Conservation (phyloP, 2,113 vertebrate genomes). For the Atrichornis clamosus region DNA sequence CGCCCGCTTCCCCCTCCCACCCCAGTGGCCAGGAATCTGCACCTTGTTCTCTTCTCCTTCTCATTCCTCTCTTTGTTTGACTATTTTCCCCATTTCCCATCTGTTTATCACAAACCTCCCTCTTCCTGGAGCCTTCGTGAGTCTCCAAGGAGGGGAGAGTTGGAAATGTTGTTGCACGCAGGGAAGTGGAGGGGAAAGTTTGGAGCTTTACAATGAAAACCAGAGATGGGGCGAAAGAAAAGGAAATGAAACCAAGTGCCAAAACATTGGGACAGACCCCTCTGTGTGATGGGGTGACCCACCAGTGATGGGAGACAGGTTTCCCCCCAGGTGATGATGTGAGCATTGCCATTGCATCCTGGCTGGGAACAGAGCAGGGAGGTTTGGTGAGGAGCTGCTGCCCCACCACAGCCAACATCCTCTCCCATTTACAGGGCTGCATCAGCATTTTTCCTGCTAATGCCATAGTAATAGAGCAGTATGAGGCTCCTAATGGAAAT, state of each 20-base stretch:
- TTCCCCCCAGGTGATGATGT: fast-evolving
- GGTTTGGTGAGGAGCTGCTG: not conserved
- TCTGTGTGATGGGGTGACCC: not conserved
- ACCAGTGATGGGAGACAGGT: not conserved
- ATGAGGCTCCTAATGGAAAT: conserved; percentile 33
- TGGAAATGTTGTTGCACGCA: conserved; percentile 44
- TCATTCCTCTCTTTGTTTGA: conserved; percentile 66
- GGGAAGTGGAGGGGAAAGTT: conserved; percentile 47
- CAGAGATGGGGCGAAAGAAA: not conserved
- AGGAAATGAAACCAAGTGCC: not conserved
- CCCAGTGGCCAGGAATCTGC: conserved; percentile 63
- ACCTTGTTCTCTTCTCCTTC: conserved; percentile 63
- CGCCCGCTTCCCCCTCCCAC: conserved; percentile 5
- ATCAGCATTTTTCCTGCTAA: not conserved
- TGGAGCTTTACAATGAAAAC: conserved; percentile 15
- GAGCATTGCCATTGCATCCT: not conserved
- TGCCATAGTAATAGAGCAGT: not conserved
- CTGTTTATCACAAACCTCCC: conserved; percentile 67
- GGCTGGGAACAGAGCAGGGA: not conserved
- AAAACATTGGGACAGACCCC: not conserved
- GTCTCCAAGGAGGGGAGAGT: conserved; percentile 34
- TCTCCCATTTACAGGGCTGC: not conserved
- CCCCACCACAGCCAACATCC: not conserved
- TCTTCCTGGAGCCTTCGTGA: conserved; percentile 58
- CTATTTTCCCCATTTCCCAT: conserved; percentile 65